These are phyloP conservation scores for Chloroceryle aenea DNA, from an alignment of 2,113 vertebrate genomes.

Conservation along the genomic window DNA sequence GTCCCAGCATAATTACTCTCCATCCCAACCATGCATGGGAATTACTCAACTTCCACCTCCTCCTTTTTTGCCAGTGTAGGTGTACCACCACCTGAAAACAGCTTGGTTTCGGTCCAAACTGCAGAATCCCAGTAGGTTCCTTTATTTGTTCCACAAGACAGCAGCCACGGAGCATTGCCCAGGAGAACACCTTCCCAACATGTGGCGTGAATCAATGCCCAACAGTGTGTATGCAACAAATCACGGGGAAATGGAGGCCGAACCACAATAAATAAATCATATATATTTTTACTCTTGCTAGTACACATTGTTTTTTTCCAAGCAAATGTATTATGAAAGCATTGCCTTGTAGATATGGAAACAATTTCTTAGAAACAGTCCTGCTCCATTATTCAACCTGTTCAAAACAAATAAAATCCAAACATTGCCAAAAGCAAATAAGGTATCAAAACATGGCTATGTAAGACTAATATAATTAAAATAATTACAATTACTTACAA, in stretches of 20 bases:
- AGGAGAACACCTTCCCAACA: background rate
- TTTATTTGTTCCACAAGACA: background rate
- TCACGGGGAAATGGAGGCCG: background rate
- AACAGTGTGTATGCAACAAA: fast-evolving
- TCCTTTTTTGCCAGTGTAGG: background rate
- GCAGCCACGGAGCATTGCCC: fast-evolving
- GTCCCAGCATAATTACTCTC: background rate
- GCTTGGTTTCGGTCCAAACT: background rate
- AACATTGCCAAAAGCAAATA: background rate
- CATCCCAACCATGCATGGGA: background rate
- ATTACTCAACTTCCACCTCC: background rate
- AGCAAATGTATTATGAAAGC: background rate
- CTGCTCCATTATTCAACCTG: background rate
- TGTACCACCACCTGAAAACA: background rate
- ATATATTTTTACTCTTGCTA: background rate
- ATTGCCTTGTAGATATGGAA: background rate
- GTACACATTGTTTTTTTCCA: background rate
- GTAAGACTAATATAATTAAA: background rate
- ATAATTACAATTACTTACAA: background rate
- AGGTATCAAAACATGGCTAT: background rate
- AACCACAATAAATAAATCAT: background rate
- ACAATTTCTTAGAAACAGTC: background rate
- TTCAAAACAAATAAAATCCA: background rate
- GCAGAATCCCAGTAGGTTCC: background rate
- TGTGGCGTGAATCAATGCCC: background rate